A percentile compares a stretch with the other conserved stretches of the same genome.
Conservation (phyloP, 2,888 invertebrate species). For the Athalia circularis region DNA sequence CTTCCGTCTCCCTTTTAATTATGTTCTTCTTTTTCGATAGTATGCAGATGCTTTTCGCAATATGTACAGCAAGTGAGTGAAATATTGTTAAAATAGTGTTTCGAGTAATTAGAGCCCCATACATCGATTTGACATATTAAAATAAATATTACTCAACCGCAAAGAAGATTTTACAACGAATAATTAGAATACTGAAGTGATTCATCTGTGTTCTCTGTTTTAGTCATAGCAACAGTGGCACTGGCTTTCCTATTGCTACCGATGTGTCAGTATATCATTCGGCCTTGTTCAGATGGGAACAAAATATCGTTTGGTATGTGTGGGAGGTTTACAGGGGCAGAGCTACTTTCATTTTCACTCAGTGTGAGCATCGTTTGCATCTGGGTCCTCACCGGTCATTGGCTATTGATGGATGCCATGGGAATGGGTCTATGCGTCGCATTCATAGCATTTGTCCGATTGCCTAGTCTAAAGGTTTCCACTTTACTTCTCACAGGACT, state of each 20-base stretch:
- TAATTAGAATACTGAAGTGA: background rate
- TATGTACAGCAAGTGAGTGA: conserved; percentile 96
- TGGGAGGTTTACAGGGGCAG: conserved; percentile 95
- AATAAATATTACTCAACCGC: background rate
- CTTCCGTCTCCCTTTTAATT: conserved; percentile 94
- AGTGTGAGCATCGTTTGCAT: conserved; percentile 96
- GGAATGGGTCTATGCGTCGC: conserved; percentile 99
- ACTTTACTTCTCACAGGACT: conserved; percentile 95
- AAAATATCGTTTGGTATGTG: conserved; percentile 93
- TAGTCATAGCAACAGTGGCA: conserved; percentile 97
- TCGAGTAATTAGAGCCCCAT: background rate
- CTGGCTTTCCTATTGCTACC: conserved; percentile 96
- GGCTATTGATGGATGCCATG: conserved; percentile 99
- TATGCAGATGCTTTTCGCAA: conserved; percentile 96
- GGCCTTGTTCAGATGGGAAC: conserved; percentile 88
- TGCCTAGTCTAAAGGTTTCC: conserved; percentile 97
- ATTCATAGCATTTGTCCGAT: conserved; percentile 96
- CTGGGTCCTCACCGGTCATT: conserved; percentile 98
- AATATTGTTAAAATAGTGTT: background rate
- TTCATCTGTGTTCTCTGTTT: conserved; percentile 58
- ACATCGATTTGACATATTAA: background rate
- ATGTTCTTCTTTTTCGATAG: conserved; percentile 99
- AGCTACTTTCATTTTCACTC: conserved; percentile 93
- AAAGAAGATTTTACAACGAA: background rate
- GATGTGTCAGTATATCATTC: conserved; percentile 96